Base-by-base conservation (phyloP, 2,113 vertebrate genomes). In the Macquaria australasica region DNA sequence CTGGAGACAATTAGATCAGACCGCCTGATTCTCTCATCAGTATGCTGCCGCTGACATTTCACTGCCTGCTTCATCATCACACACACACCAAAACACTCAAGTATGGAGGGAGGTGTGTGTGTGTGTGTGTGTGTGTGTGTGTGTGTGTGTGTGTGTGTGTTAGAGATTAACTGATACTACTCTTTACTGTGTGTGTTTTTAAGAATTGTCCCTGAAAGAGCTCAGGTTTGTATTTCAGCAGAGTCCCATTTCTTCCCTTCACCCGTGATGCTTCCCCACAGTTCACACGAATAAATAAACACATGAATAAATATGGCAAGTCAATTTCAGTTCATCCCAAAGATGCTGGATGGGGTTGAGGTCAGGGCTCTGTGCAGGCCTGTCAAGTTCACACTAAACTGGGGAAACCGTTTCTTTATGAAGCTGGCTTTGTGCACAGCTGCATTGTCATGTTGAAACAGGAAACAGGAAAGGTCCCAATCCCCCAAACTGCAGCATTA, bases 11-110 rank as follows among this genome's bases (percentile, higher is more conserved):
- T 93, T 87, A 92, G 58, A 84, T 85, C 84, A 79, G 43, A 45
- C 1, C 0, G 16, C 31, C 77, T 87, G 88, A 92, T 93, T 91
- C 60, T 31, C 87, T 91, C 89, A 91, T 93, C 89, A 86, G 80
- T 86, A 87, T 88, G 73, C 90, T 28, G 84, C 82, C 7, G 3
- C 21, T 89, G 88, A 86, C 86, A 86, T 93, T 86, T 86, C 67
- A 56, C 82, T n/a, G 76, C 18, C 68, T 6, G 72, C 45, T n/a
- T 85, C 74, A 43, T 70, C 64, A 9, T 79, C 64, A 23, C 45
- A 56, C 73, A 58, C 51, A 55, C 45, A 11, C 60, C 23, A 14
- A 28, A 0, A 85, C 80, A 78, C 62, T 51, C 72, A 83, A 41
- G 68, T 77, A 55, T 67, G 55, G 37, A 5, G 60, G 68, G 23